These are phyloP conservation scores for Sesamia nonagrioides DNA, from an alignment of 1,140 invertebrate genomes.

Conservation along the genomic window DNA sequence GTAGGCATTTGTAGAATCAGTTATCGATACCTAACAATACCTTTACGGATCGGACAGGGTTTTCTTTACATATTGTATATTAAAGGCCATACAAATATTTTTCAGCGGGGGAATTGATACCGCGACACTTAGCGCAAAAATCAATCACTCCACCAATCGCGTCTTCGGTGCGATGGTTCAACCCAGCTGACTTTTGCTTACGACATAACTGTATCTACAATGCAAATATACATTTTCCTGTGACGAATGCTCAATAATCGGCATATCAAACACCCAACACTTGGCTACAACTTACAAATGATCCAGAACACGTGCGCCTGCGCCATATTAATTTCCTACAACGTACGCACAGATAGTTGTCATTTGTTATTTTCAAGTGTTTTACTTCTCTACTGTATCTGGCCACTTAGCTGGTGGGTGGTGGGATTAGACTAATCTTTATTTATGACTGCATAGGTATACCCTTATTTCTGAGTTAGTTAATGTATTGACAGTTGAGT, in stretches of 20 bases:
- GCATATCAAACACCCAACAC: conserved; percentile 49
- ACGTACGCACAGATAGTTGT: conserved; percentile 61
- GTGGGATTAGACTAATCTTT: conserved; percentile 56
- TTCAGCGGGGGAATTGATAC: too few species aligned
- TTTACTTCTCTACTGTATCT: conserved; percentile 42
- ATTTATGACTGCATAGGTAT: conserved; percentile 34
- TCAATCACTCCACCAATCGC: too few species aligned
- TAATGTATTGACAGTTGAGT: conserved; percentile 10
- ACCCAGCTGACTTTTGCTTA: background rate
- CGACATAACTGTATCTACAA: background rate
- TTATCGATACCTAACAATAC: too few species aligned
- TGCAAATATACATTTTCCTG: background rate
- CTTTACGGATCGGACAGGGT: too few species aligned
- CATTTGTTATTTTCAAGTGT: conserved; percentile 65
- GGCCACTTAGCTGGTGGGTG: conserved; percentile 50
- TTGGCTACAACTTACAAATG: conserved; percentile 50
- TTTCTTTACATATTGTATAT: too few species aligned
- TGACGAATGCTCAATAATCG: conserved; percentile 33
- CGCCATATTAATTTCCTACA: conserved; percentile 73
- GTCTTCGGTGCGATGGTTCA: too few species aligned
- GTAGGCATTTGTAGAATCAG: too few species aligned
- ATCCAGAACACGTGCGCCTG: conserved; percentile 67
- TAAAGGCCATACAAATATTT: too few species aligned
- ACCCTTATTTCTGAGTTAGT: conserved; percentile 13
- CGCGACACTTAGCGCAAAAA: too few species aligned